phyloP scores from a whole-genome alignment of 1,140 invertebrate genomes.

The Camponotus vicinus region DNA sequence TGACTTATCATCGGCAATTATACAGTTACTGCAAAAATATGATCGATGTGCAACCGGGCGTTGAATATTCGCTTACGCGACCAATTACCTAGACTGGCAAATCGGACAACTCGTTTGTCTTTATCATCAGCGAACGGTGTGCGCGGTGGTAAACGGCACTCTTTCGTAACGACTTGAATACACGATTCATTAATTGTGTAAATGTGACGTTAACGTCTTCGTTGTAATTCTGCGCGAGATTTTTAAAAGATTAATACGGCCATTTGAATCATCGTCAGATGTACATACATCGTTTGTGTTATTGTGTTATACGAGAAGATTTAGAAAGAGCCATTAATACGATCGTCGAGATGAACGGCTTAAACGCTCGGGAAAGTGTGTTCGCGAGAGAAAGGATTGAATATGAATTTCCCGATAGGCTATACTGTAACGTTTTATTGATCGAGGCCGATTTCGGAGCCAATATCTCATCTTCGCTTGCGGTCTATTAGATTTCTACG shows the following conservation, averaged over 20 bases:
- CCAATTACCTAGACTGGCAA: conserved; percentile 30
- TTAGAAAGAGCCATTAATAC: conserved; percentile 66
- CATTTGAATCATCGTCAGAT: neutral
- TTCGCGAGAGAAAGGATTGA: conserved; percentile 1
- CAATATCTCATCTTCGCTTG: conserved; percentile 81
- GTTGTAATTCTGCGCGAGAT: neutral
- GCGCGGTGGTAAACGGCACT: neutral
- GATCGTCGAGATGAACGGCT: conserved; percentile 51
- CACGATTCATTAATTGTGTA: conserved; percentile 51
- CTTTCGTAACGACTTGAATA: conserved; percentile 3
- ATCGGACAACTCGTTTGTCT: conserved; percentile 73
- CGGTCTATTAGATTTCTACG: conserved; percentile 83
- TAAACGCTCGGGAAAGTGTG: conserved; percentile 23
- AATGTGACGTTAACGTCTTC: conserved; percentile 40
- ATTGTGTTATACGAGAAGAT: neutral
- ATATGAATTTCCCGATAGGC: conserved; percentile 61
- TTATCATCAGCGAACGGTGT: conserved; percentile 62
- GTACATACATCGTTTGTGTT: neutral
- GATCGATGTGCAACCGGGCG: conserved; percentile 42
- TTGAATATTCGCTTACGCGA: conserved; percentile 30
- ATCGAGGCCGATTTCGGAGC: conserved; percentile 76
- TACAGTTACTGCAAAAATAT: conserved; percentile 44
- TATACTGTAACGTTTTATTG: conserved; percentile 65
- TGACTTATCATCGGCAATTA: conserved; percentile 42
- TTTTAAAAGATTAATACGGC: neutral